Base-by-base conservation (phyloP, 2,797 vertebrate genomes). In the Mormyrops boulengeri region DNA sequence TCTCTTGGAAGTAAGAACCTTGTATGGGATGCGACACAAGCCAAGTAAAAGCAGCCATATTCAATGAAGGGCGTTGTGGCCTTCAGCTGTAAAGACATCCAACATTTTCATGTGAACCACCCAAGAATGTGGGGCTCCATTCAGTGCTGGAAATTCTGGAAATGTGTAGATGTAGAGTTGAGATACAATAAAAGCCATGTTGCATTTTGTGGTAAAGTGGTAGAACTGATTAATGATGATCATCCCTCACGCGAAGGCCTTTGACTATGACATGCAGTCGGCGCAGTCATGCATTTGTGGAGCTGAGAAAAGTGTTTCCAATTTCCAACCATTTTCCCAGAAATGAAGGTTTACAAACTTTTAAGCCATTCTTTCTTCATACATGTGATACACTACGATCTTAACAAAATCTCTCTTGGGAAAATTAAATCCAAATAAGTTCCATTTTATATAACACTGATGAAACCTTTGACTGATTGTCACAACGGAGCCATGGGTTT, bases 111-210 rank as follows among this genome's bases (percentile, higher is more conserved):
- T 92, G 89, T 92, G 69, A 92, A 84, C 93, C 86, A 89, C 90
- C 92, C 89, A 89, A 93, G 93, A 94, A 94, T 93, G 92, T 90
- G 93, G 89, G 93, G 92, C 92, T 92, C 90, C 88, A 91, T 91
- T 88, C 41, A 90, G 90, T 88, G 91, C 88, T 91, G 90, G 91
- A 92, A 94, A 93, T 34, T 88, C 89, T 89, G 89, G 92, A 93
- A 94, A 94, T 50, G 26, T 86, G 87, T 84, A 84, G 52, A 90
- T 92, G 55, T 41, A 47, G 87, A 77, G 22, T 44, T 38, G 22
- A n/a, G 53, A 30, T 55, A 57, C 47, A 49, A 34, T 30, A 55
- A 84, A 38, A 41, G 53, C n/a, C 88, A 88, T n/a, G 49, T 49
- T 85, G 52, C 26, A 55, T 50, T 87, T 82, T 89, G 89, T 90